Evolutionary conservation across 2,888 invertebrate species (phyloP).

Genomic region (Cataglyphis rosenhaueri): DNA sequence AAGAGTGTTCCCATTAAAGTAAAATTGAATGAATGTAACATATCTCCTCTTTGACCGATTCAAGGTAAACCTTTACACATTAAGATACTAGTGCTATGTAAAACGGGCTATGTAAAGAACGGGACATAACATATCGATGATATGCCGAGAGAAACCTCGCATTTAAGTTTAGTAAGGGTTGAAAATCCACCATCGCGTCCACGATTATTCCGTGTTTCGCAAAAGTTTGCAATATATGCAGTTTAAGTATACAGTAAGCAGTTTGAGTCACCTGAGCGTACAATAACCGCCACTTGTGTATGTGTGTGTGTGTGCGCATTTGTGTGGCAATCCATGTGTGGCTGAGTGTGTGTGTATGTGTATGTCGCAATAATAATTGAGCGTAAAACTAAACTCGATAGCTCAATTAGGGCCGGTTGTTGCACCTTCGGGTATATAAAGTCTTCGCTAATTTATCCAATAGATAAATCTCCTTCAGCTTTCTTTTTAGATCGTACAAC

Average conservation of each 20-base stretch:
- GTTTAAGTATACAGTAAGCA: conserved; percentile 16
- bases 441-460: conserved; percentile 32
- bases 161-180: conserved; percentile 38
- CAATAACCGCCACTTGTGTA: conserved; percentile 35
- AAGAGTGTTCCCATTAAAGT: not conserved
- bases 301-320: conserved; percentile 5
- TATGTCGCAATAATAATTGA: conserved; percentile 35
- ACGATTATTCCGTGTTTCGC: conserved; percentile 65
- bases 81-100: not conserved
- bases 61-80: not conserved
- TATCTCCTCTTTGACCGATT: not conserved
- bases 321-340: not conserved
- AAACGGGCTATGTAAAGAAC: conserved; percentile 8
- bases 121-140: conserved; percentile 62
- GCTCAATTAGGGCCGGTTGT: conserved; percentile 31
- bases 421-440: conserved; percentile 42
- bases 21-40: not conserved
- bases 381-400: conserved; percentile 36
- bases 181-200: conserved; percentile 57
- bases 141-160: conserved; percentile 38
- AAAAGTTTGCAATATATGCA: conserved; percentile 71
- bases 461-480: not conserved
- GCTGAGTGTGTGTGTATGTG: conserved; percentile 8
- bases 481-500: conserved; percentile 4
- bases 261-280: conserved; percentile 47